A percentile compares a stretch with the other conserved stretches of the same genome.
Conservation (phyloP, 2,888 invertebrate species). For the Hanleya hanleyi region DNA sequence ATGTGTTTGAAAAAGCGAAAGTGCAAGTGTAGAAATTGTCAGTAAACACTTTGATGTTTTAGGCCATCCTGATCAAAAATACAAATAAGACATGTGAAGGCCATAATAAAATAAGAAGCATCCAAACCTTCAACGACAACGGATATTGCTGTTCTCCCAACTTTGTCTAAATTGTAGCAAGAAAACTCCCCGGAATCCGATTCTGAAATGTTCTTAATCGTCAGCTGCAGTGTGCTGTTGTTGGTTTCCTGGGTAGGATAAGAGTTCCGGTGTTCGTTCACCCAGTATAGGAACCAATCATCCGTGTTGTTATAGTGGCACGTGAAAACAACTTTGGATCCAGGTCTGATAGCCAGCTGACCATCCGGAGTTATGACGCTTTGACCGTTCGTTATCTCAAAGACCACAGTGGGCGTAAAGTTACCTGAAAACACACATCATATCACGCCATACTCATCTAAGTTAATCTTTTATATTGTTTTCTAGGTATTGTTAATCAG, state of each 20-base stretch:
- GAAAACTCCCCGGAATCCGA: not conserved
- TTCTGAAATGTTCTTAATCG: not conserved
- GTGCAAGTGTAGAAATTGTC: no score
- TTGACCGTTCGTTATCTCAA: not conserved
- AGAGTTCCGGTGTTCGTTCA: constrained; percentile 1
- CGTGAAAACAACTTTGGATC: not conserved
- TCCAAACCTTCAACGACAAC: not conserved
- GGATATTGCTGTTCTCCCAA: not conserved
- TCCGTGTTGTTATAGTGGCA: not conserved
- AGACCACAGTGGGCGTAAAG: not conserved
- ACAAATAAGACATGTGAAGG: no score
- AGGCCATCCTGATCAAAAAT: no score
- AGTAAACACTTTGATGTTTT: no score
- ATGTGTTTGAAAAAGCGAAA: no score
- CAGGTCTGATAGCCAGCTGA: not conserved
- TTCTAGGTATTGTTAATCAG: not conserved
- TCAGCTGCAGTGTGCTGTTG: not conserved
- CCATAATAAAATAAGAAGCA: no score
- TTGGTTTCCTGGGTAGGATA: not conserved
- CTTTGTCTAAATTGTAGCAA: not conserved
- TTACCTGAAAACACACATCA: not conserved
- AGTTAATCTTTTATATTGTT: not conserved
- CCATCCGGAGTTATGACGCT: not conserved
- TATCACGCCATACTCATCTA: no score
- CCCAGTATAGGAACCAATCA: constrained; percentile 2